These are phyloP conservation scores for Troilus luridus DNA, from an alignment of 2,888 invertebrate genomes.

Conservation along the genomic window DNA sequence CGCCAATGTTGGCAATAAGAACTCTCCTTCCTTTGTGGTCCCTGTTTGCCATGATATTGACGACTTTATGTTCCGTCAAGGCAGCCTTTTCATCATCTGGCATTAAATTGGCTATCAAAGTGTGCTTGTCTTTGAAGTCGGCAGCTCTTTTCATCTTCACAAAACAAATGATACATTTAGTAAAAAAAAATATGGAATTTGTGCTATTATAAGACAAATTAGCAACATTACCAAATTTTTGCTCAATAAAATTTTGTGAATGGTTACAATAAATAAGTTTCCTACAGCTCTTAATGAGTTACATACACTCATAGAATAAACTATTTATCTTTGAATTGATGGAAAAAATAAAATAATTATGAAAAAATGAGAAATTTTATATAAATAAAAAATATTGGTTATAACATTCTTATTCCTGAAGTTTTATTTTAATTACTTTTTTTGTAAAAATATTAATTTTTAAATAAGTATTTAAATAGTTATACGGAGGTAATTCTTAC, in stretches of 20 bases:
- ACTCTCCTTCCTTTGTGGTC: slow-evolving; percentile 84
- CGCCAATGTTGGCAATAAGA: slow-evolving; percentile 81
- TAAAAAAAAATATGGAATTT: not conserved
- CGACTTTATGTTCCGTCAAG: slow-evolving; percentile 80
- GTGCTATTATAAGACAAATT: not conserved
- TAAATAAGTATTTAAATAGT: no score
- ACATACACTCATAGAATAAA: not conserved
- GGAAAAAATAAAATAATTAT: not conserved
- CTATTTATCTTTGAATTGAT: not conserved
- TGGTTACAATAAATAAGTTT: not conserved
- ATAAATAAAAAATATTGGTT: no score
- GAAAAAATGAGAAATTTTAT: not conserved
- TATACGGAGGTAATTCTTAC: slow-evolving; percentile 74
- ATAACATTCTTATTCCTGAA: no score
- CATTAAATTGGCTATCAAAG: slow-evolving; percentile 76
- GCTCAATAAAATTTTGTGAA: not conserved
- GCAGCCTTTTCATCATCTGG: slow-evolving; percentile 79
- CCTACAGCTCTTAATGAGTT: not conserved
- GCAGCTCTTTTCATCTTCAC: slow-evolving; percentile 83
- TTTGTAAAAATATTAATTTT: no score
- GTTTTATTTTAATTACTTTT: no score
- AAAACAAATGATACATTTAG: slow-evolving; percentile 59
- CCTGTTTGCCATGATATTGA: slow-evolving; percentile 82
- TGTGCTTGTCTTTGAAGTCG: slow-evolving; percentile 82
- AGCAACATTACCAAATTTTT: not conserved